Base-by-base conservation (phyloP, 2,888 invertebrate genomes). In the Germaria angustata region DNA sequence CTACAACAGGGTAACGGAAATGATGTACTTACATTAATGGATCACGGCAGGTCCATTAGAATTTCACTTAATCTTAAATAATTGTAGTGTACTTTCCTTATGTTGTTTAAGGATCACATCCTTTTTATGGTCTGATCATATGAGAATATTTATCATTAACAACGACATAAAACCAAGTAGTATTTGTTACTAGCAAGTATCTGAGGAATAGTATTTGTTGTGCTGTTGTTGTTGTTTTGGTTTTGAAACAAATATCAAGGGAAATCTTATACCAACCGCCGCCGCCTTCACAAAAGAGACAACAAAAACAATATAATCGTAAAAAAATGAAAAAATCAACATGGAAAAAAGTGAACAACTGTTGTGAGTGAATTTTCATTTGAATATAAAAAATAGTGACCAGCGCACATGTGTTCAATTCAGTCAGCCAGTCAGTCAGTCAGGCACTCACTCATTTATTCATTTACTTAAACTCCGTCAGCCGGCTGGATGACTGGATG, bases 201-300 rank as follows among this genome's bases (percentile, higher is more conserved):
- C n/a, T 13, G 34, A 51, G 46, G 39, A 44, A 13, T 17, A 66
- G 65, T 36, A 24, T 55, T 75, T 65, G 20, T 28, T 32, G 20
- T 5, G 9, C n/a, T 53, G 39, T 51, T 71, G 55, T 57, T 55
- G 53, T 34, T 61, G 41, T 69, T 69, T 61, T 59, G 41, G 15
- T 24, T 72, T 59, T 75, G 65, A 75, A 79, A 75, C 65, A 71
- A 82, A 82, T 81, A 82, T 79, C 69, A 75, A 82, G 79, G 82
- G 82, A 82, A 82, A 79, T 82, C 82, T 79, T 82, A 73, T 78
- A 76, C 65, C 20, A 81, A 72, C 61, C 59, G 72, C 78, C 73
- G 81, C 81, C 80, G 59, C 81, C 78, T 81, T 78, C 68, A 63
- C 73, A 81, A 77, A 73, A 68, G 32, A 5, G 32, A 63, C 11